A percentile compares a stretch with the other conserved stretches of the same genome.
Evolutionary conservation across 2,113 vertebrate species (phyloP).

Genomic region (Brachypteracias leptosomus): DNA sequence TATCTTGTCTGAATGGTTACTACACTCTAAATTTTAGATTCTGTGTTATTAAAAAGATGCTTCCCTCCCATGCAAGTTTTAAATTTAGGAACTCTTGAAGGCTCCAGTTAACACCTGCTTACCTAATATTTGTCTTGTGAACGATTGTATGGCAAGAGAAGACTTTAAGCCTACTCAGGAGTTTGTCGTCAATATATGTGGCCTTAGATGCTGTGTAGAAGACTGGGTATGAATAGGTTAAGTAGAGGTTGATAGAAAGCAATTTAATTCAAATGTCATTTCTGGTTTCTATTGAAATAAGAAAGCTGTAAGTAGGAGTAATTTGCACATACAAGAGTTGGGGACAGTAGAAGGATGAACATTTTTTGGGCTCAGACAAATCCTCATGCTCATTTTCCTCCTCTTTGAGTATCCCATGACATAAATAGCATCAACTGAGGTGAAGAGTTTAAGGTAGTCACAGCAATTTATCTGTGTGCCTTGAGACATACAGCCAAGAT

Average conservation of each 20-base stretch:
- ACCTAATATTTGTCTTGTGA: neutral
- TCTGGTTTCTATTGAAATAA: neutral
- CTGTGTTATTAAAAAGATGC: neutral
- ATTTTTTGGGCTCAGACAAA: neutral
- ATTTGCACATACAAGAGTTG: neutral
- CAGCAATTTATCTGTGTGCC: neutral
- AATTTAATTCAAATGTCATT: neutral
- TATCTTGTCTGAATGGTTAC: neutral
- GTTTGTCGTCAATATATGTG: neutral
- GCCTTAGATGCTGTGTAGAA: neutral
- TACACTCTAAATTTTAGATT: neutral
- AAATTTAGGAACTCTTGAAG: neutral
- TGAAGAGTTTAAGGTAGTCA: neutral
- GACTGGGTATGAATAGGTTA: neutral
- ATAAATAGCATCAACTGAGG: neutral
- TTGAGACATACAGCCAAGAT: neutral
- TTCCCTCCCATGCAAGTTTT: neutral
- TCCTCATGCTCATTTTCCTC: neutral
- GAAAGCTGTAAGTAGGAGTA: neutral
- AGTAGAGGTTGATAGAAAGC: neutral
- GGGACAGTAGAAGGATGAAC: neutral
- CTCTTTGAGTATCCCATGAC: neutral
- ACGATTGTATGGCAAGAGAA: neutral
- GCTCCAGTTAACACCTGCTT: neutral
- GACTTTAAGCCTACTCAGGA: neutral